These are phyloP conservation scores for Aplocera efformata DNA, from an alignment of 2,888 invertebrate genomes.

Conservation along the genomic window DNA sequence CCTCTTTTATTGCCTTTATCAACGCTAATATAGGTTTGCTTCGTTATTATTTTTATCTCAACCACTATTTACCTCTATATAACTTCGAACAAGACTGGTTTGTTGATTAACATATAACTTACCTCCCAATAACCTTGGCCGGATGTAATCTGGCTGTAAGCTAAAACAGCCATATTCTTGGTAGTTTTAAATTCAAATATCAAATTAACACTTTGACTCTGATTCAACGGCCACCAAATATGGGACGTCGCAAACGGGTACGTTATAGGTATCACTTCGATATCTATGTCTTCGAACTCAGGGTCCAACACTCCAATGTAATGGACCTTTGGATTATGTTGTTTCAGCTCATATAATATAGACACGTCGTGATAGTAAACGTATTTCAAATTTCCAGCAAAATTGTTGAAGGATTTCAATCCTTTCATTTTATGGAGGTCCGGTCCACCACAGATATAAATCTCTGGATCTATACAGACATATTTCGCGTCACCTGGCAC, in stretches of 20 bases:
- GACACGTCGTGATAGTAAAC: slow-evolving; percentile 96
- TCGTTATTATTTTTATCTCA: slow-evolving; percentile 18
- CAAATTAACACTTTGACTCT: slow-evolving; percentile 86
- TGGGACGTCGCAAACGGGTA: slow-evolving; percentile 95
- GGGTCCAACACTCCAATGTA: slow-evolving; percentile 89
- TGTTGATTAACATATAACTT: slow-evolving; percentile 39
- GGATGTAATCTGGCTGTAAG: slow-evolving; percentile 89
- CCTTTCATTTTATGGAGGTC: slow-evolving; percentile 91
- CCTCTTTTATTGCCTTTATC: slow-evolving; percentile 1
- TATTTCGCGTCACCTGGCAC: slow-evolving; percentile 83
- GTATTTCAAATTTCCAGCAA: slow-evolving; percentile 93
- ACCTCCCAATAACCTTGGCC: slow-evolving; percentile 94
- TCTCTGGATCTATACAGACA: slow-evolving; percentile 95
- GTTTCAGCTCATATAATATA: slow-evolving; percentile 92
- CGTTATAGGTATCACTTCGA: slow-evolving; percentile 93
- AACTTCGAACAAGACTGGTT: slow-evolving; percentile 21
- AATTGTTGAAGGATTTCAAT: slow-evolving; percentile 89
- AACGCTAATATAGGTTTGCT: slow-evolving; percentile 1
- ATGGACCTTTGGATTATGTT: slow-evolving; percentile 91
- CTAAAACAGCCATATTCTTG: slow-evolving; percentile 90
- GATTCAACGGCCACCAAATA: slow-evolving; percentile 92
- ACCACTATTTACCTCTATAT: slow-evolving; percentile 25
- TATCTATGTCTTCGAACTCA: slow-evolving; percentile 90
- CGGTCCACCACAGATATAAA: slow-evolving; percentile 94
- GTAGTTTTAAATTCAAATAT: slow-evolving; percentile 94